Evolutionary conservation across 30 jellyfish, hydroid and myxozoan genomes (phyloP), one percentile per base, ranked within the genome.

Genomic region (Aurelia sp.): DNA sequence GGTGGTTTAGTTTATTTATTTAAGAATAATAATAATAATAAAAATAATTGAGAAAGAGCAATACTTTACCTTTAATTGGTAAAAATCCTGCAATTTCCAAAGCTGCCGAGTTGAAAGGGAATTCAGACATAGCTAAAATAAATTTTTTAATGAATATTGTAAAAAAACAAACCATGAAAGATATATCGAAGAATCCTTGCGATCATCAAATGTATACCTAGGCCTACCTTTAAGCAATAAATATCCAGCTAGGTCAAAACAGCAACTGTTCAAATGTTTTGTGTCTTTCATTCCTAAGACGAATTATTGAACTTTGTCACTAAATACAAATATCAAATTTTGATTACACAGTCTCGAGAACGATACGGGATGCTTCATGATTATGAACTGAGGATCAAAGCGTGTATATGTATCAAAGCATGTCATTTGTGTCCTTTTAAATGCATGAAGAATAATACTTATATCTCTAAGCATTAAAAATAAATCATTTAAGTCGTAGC

Each of bases 161-260:
- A 58, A 63, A 22, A 57, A 78, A 19, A 51, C 6, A 13, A 20
- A 22, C 20, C 79, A 21, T 24, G 50, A 30, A 30, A 3, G 30
- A 60, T 52, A 15, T 0, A 64, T 40, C 1, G 63, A 41, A 75
- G 17, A 13, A 40, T 40, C 7, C 51, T 40, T 40, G 51, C 55
- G 3, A 38, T 44, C 15, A 0, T 44, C 15, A 0, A 44, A 44
- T 44, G 15, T 44, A n/a, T n/a, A 44, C 55, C 55, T 44, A 44
- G 55, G 76, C 19, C 31, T 88, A 94, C 99, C 99, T 94, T 94
- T 94, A 24, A 89, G 82, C 76, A 94, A 81, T 48, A 94, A 70
- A 86, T 94, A 94, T 11, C 99, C 99, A 62, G 97, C 94, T 35
- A 94, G 78, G 70, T 94, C 99, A 77, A 30, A 94, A 68, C 99